These are phyloP conservation scores for Buathra laborator DNA, from an alignment of 2,888 invertebrate species.

Conservation along the genomic window DNA sequence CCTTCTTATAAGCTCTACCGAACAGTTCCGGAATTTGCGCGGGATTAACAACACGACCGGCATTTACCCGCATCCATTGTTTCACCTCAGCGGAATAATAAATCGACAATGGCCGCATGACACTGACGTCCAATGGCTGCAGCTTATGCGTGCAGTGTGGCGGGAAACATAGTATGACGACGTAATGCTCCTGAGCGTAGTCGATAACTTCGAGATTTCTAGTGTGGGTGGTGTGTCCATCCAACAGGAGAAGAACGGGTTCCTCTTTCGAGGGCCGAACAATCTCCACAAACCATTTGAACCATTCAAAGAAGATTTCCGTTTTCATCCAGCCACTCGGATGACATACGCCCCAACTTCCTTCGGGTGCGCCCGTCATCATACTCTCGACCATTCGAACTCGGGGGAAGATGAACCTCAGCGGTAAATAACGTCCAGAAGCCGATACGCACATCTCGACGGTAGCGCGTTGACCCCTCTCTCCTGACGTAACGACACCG, in stretches of 20 bases:
- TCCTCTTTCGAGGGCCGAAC: constrained; percentile 21
- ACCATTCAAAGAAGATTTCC: constrained; percentile 73
- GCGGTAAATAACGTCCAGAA: constrained; percentile 73
- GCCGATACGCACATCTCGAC: constrained; percentile 76
- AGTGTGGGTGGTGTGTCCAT: constrained; percentile 80
- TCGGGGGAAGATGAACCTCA: constrained; percentile 75
- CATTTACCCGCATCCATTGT: constrained; percentile 73
- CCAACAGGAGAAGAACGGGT: constrained; percentile 74
- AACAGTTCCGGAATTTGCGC: constrained; percentile 75
- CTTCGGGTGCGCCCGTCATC: constrained; percentile 73
- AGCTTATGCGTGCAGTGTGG: constrained; percentile 75
- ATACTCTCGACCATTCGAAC: constrained; percentile 75
- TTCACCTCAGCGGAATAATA: constrained; percentile 73
- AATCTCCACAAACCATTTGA: constrained; percentile 8
- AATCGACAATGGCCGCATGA: constrained; percentile 74
- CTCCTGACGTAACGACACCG: constrained; percentile 75
- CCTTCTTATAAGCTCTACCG: constrained; percentile 74
- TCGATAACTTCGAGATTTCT: constrained; percentile 78
- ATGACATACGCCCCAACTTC: constrained; percentile 73
- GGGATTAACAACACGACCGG: constrained; percentile 73
- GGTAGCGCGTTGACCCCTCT: constrained; percentile 75
- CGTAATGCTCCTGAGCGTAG: constrained; percentile 72
- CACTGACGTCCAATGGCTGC: constrained; percentile 75
- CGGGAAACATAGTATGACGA: constrained; percentile 79
- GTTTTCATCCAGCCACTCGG: constrained; percentile 76